Evolutionary conservation across 2,888 invertebrate genomes (phyloP), one percentile per base, ranked within the genome.

Genomic region (Spisula solida): DNA sequence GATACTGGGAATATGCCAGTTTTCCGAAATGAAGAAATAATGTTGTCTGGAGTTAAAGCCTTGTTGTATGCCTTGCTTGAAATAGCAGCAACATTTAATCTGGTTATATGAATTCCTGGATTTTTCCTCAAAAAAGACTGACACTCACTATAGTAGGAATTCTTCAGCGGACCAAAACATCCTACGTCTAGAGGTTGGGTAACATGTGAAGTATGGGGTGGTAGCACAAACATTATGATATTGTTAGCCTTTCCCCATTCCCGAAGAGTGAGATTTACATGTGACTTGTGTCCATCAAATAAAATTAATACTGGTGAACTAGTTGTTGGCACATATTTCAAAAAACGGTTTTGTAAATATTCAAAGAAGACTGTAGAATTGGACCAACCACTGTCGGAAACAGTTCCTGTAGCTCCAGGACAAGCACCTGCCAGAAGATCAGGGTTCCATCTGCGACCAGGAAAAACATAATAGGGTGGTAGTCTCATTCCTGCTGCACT

Each of bases 271-370:
- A 87, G 81, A 18, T 86, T 88, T 0, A 88, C 47, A 75, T 88
- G 89, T 47, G 88, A 91, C 55, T 85, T 86, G 78, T 89, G 89
- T 0, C 88, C 88, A 85, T 89, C 88, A 75, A 88, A 89, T 12
- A 91, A 47, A n/a, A 91, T 20, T 25, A 85, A 48, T 0, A 51
- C 4, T 70, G 86, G 83, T 18, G 47, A 48, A 18, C 48, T 78
- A 78, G 85, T 56, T 12, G n/a, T 85, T 16, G 82, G 41, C 6
- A 86, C 86, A 86, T 85, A 51, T 60, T 87, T 82, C 16, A 83
- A 34, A n/a, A 90, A 90, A 70, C 85, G 87, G 5, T 79, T 47
- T 48, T 88, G 70, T 31, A 90, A 25, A n/a, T 87, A 88, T 0
- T 81, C 66, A 5, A 70, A n/a, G 41, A 90, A 88, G 8, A 88